Evolutionary conservation across 2,888 invertebrate genomes (phyloP).

Genomic region (Polietes domitor): DNA sequence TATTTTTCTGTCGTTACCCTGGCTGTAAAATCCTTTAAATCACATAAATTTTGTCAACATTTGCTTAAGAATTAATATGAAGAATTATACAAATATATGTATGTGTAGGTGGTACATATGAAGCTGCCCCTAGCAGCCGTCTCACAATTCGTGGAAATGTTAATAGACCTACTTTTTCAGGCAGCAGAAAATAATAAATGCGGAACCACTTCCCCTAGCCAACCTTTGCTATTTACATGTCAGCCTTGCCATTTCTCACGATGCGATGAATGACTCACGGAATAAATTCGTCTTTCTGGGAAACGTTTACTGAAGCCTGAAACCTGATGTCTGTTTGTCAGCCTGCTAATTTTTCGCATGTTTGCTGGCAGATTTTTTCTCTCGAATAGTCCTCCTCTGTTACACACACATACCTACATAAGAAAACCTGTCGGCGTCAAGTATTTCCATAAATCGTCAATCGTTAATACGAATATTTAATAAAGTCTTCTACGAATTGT

Average conservation of each 20-base stretch:
- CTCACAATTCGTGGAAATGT: neutral
- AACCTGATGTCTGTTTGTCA: neutral
- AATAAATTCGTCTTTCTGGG: conserved; percentile 3
- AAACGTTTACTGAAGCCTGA: neutral
- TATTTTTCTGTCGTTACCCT: too few species aligned
- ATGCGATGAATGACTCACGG: neutral
- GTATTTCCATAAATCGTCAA: neutral
- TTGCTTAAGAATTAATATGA: neutral
- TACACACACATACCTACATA: too few species aligned
- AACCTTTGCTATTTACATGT: neutral
- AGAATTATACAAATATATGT: neutral
- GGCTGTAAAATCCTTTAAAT: too few species aligned
- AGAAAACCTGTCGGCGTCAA: neutral
- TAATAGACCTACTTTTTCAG: neutral
- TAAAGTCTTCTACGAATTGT: conserved; percentile 4
- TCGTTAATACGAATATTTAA: neutral
- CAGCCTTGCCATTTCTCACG: neutral
- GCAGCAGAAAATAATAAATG: neutral
- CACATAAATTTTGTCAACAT: neutral
- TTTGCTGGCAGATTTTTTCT: too few species aligned
- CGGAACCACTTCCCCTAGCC: neutral
- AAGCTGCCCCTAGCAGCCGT: neutral
- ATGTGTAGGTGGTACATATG: too few species aligned
- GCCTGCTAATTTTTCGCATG: too few species aligned
- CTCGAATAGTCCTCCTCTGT: neutral